These are phyloP conservation scores for Cygnus buccinator DNA, from an alignment of 2,113 vertebrate species.

Conservation along the genomic window DNA sequence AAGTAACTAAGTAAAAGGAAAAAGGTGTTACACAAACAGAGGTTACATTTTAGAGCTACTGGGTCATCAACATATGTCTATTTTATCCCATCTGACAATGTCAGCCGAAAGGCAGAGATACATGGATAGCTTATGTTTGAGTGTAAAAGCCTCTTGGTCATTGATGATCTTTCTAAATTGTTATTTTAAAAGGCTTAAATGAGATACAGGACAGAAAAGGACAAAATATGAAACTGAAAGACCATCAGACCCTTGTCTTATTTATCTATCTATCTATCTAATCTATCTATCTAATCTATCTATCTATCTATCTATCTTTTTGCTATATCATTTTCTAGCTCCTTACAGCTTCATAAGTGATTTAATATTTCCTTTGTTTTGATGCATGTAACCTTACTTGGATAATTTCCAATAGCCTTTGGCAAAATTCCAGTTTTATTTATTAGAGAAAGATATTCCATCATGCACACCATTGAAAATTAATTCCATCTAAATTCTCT, in stretches of 20 bases:
- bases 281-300: no score
- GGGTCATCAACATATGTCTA: neutral
- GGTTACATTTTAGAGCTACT: neutral
- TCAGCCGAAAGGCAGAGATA: neutral
- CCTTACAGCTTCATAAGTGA: neutral
- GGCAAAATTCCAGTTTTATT: conserved; percentile 53
- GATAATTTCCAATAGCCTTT: conserved; percentile 30
- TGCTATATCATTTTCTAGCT: neutral
- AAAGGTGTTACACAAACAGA: neutral
- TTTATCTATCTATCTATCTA: no score
- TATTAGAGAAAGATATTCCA: conserved; percentile 43
- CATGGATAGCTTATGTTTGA: neutral
- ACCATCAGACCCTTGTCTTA: neutral
- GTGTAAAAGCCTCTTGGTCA: neutral
- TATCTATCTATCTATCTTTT: no score
- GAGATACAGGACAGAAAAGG: neutral
- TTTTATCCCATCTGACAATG: neutral
- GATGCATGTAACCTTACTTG: neutral
- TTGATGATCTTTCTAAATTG: neutral
- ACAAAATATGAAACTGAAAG: neutral
- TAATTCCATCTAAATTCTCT: conserved; percentile 65
- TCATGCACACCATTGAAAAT: conserved; percentile 52
- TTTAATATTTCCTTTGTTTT: conserved; percentile 33
- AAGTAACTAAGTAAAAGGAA: neutral
- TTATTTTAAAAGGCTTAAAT: neutral